These are phyloP conservation scores for Chiloscyllium punctatum DNA, from an alignment of 2,797 vertebrate genomes.

Conservation along the genomic window DNA sequence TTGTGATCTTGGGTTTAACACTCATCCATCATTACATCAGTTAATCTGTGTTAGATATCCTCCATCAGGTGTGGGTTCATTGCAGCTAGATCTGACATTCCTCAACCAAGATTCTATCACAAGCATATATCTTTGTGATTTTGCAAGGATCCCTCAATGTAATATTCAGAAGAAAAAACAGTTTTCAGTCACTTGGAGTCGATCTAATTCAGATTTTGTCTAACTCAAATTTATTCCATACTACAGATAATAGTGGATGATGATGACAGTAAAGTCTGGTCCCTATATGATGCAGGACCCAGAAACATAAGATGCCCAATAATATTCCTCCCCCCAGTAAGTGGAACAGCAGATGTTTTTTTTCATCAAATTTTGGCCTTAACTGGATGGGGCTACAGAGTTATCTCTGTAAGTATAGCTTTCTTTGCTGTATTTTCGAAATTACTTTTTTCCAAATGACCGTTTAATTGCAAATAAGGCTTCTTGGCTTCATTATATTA, in stretches of 20 bases:
- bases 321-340: conserved; percentile 91
- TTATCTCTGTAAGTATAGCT: conserved; percentile 82
- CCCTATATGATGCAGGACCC: conserved; percentile 88
- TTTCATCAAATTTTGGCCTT: conserved; percentile 92
- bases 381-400: conserved; percentile 92
- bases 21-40: background rate
- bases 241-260: conserved; percentile 95
- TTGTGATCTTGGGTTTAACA: background rate
- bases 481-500: background rate
- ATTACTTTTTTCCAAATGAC: background rate
- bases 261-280: conserved; percentile 97
- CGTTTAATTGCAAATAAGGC: background rate
- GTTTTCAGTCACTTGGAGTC: background rate
- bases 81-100: background rate
- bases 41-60: background rate
- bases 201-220: background rate
- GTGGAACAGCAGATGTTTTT: conserved; percentile 93
- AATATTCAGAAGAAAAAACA: conserved; percentile 18
- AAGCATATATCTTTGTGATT: conserved; percentile 43
- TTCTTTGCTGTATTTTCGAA: background rate
- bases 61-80: background rate
- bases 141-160: conserved; percentile 35
- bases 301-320: conserved; percentile 89
- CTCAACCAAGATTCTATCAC: conserved; percentile 41
- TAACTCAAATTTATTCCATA: conserved; percentile 31